These are phyloP conservation scores for Rhabdomys pumilio DNA, from an alignment of 2,797 vertebrate species.

Conservation along the genomic window DNA sequence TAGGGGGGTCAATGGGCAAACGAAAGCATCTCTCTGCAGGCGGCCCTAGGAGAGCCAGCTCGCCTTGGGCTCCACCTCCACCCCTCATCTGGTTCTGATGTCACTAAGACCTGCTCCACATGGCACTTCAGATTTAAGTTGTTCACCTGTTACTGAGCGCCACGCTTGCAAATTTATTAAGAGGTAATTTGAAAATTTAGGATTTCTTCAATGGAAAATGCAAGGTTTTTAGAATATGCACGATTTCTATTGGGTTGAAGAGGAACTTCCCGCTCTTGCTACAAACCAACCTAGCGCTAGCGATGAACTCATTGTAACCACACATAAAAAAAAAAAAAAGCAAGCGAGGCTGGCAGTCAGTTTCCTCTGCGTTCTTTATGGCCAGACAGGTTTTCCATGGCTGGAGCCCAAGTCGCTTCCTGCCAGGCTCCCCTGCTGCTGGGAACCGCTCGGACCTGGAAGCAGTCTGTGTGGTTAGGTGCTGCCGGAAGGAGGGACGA, in stretches of 20 bases:
- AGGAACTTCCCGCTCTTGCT: not conserved
- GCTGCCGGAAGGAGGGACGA: constrained; percentile 2
- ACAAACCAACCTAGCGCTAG: not conserved
- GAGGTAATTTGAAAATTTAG: not conserved
- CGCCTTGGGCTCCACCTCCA: not conserved
- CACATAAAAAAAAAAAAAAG: not conserved
- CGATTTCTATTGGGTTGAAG: not conserved
- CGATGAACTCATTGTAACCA: constrained; percentile 9
- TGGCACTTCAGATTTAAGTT: not conserved
- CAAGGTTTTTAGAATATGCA: not conserved
- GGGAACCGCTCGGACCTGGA: not conserved
- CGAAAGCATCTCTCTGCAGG: too few species aligned
- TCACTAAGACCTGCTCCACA: not conserved
- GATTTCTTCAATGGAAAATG: not conserved
- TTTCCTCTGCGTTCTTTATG: not conserved
- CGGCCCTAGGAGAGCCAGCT: not conserved
- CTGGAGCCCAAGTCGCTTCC: not conserved
- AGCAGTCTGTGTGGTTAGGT: not conserved
- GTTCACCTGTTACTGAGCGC: not conserved
- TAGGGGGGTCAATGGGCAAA: not conserved
- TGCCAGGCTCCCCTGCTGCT: not conserved
- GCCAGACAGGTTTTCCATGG: not conserved
- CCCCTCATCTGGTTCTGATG: not conserved
- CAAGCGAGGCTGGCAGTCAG: not conserved
- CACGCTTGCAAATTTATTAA: constrained; percentile 33